Percentiles rank a stretch among this genome's conserved stretches.
Evolutionary conservation across 1,140 invertebrate species (phyloP).

Genomic region (Paraescarpia echinospica): DNA sequence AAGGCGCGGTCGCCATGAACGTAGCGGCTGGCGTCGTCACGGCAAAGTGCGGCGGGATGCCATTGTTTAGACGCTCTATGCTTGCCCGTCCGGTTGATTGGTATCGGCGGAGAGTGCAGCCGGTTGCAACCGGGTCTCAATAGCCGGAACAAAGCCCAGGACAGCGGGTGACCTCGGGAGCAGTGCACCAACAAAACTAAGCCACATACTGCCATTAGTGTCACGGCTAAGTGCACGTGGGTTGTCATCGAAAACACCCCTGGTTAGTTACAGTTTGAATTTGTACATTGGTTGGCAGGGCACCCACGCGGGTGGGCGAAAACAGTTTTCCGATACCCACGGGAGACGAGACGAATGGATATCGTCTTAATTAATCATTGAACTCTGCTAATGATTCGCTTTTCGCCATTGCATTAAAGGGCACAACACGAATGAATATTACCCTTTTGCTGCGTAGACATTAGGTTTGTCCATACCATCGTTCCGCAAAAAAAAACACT

Average conservation of each 20-base stretch:
- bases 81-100: not conserved
- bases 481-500: not conserved
- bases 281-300: not conserved
- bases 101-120: not conserved
- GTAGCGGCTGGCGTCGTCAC: not conserved
- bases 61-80: not conserved
- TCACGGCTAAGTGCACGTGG: not conserved
- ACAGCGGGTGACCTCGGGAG: not conserved
- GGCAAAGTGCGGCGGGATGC: not conserved
- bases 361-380: not conserved
- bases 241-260: not conserved
- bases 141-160: not conserved
- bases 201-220: not conserved
- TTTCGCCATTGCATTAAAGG: not conserved
- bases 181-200: not conserved
- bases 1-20: no score
- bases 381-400: no score
- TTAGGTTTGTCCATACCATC: not conserved
- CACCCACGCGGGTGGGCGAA: not conserved
- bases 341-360: not conserved
- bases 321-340: not conserved
- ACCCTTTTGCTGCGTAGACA: not conserved
- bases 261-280: not conserved
- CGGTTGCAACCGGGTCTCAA: not conserved
- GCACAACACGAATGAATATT: not conserved